Evolutionary conservation across 2,888 invertebrate species (phyloP).

Genomic region (Drosophila maculinotata): DNA sequence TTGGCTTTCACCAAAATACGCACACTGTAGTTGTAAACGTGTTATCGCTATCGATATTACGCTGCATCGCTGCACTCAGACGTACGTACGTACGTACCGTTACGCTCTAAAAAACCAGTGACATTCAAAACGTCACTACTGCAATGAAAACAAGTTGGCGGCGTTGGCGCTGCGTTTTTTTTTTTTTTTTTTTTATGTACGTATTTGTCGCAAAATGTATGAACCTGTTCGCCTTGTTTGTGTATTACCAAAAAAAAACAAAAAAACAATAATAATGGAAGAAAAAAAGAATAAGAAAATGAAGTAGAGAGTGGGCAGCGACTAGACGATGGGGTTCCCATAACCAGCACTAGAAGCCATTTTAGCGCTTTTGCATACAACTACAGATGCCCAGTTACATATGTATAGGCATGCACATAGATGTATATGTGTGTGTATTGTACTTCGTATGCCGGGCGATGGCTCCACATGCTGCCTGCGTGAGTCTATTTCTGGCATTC

Average conservation of each 20-base stretch:
- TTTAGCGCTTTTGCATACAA: slow-evolving; percentile 53
- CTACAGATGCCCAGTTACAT: slow-evolving; percentile 1
- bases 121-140: slow-evolving; percentile 67
- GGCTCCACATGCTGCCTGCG: slow-evolving; percentile 35
- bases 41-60: slow-evolving; percentile 55
- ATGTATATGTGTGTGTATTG: slow-evolving; percentile 13
- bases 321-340: slow-evolving; percentile 46
- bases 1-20: slow-evolving; percentile 54
- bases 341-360: slow-evolving; percentile 62
- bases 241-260: slow-evolving; percentile 51
- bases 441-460: slow-evolving; percentile 34
- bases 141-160: slow-evolving; percentile 52
- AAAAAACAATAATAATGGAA: slow-evolving; percentile 27
- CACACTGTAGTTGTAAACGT: slow-evolving; percentile 14
- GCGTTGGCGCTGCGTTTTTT: slow-evolving; percentile 41
- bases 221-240: slow-evolving; percentile 76
- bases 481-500: slow-evolving; percentile 61
- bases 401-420: not conserved
- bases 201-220: slow-evolving; percentile 64
- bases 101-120: slow-evolving; percentile 62
- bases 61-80: slow-evolving; percentile 30
- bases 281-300: slow-evolving; percentile 30
- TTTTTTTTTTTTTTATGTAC: slow-evolving; percentile 7
- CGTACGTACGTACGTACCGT: slow-evolving; percentile 42
- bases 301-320: slow-evolving; percentile 64